A percentile compares a stretch with the other conserved stretches of the same genome.
phyloP scores from a whole-genome alignment of 1,140 invertebrate species.

The Brevipalpus yothersi region DNA sequence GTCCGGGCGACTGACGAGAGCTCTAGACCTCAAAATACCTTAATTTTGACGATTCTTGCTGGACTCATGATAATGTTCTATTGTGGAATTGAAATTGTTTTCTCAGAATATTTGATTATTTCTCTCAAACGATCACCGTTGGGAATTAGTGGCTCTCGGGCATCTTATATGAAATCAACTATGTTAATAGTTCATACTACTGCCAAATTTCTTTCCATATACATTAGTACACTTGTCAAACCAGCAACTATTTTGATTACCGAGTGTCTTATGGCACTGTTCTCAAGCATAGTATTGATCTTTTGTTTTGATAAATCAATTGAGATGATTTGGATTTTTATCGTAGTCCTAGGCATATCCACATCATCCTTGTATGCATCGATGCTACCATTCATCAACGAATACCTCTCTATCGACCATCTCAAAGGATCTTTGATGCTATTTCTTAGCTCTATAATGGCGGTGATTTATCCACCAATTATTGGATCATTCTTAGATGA shows the following conservation, averaged over 20 bases:
- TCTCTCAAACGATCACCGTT: not conserved
- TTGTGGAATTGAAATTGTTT: not conserved
- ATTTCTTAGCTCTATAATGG: not conserved
- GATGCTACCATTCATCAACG: not conserved
- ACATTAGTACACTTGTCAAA: not conserved
- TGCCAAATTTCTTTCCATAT: not conserved
- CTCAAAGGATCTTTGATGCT: not conserved
- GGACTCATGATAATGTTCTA: not conserved
- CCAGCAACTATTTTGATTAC: not conserved
- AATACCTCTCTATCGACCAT: not conserved
- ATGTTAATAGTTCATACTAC: not conserved
- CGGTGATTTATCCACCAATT: not conserved
- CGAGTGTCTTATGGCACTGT: not conserved
- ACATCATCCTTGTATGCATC: not conserved
- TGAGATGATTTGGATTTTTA: not conserved
- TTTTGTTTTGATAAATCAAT: not conserved
- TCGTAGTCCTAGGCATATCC: not conserved
- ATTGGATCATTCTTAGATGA: not conserved
- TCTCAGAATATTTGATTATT: not conserved
- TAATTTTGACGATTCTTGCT: not conserved
- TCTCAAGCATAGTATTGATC: not conserved
- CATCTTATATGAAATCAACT: not conserved
- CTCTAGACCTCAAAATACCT: not conserved
- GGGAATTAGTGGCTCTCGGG: not conserved
- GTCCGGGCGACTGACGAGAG: too few relatives aligned